phyloP scores from a whole-genome alignment of 2,888 invertebrate genomes.

The Apeira syringaria region DNA sequence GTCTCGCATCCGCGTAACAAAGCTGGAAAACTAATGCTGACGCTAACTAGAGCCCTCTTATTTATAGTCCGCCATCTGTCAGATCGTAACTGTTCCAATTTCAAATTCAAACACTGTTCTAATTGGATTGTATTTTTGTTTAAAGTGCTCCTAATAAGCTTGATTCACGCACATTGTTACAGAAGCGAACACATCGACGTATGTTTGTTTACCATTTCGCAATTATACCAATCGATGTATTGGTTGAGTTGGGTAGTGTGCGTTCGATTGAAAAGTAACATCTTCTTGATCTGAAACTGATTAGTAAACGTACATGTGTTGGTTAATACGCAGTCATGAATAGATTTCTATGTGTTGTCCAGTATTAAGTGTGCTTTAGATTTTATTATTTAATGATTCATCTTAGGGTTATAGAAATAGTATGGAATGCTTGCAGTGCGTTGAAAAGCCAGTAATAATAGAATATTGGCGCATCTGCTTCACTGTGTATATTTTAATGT shows the following conservation, averaged over 20 bases:
- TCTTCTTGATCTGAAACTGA: constrained; percentile 75
- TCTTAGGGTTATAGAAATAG: constrained; percentile 83
- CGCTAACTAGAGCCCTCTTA: constrained; percentile 64
- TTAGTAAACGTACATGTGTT: constrained; percentile 71
- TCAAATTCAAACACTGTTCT: constrained; percentile 75
- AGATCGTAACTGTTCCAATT: constrained; percentile 75
- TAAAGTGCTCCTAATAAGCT: constrained; percentile 76
- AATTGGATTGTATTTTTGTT: constrained; percentile 82
- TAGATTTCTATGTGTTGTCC: constrained; percentile 69
- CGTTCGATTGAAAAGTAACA: constrained; percentile 65
- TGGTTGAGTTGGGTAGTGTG: constrained; percentile 50
- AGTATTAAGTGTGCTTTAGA: constrained; percentile 81
- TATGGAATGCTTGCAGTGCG: constrained; percentile 75
- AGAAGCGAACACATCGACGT: constrained; percentile 69
- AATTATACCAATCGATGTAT: constrained; percentile 80
- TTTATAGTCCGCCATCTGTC: constrained; percentile 80
- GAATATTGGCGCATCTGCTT: constrained; percentile 81
- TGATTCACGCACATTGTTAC: constrained; percentile 75
- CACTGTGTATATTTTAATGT: constrained; percentile 78
- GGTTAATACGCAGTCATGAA: constrained; percentile 68
- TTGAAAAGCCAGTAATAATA: constrained; percentile 82
- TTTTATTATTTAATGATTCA: constrained; percentile 84
- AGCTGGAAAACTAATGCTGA: constrained; percentile 55
- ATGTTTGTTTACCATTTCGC: constrained; percentile 75
- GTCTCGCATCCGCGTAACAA: constrained; percentile 50